phyloP scores from a whole-genome alignment of 1,140 invertebrate species.

The Lethrus apterus region DNA sequence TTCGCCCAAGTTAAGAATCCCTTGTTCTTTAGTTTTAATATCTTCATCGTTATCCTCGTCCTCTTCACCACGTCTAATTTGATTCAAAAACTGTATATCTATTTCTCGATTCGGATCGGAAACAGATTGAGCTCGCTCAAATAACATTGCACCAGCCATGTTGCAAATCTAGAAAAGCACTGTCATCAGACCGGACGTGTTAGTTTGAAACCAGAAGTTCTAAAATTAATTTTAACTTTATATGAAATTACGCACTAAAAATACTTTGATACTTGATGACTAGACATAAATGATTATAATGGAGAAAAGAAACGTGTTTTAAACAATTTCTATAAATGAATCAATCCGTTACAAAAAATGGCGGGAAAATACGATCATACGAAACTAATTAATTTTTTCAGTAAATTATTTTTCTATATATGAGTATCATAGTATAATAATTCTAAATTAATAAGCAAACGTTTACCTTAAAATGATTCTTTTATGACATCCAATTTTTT shows the following conservation, averaged over 20 bases:
- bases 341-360: no score
- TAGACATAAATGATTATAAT: no score
- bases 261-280: neutral
- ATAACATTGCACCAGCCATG: constrained; percentile 82
- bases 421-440: no score
- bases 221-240: constrained; percentile 10
- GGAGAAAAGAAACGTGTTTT: no score
- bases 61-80: constrained; percentile 63
- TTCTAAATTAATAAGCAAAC: no score
- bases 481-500: no score
- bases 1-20: constrained; percentile 81
- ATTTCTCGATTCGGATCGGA: constrained; percentile 61
- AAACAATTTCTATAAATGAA: no score
- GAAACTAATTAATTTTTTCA: no score
- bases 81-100: constrained; percentile 59
- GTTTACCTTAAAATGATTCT: no score
- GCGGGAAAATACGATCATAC: no score
- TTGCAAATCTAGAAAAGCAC: constrained; percentile 41
- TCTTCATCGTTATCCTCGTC: constrained; percentile 74
- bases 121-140: constrained; percentile 68
- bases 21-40: constrained; percentile 82
- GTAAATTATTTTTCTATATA: no score
- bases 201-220: constrained; percentile 9
- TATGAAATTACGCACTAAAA: neutral
- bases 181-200: constrained; percentile 32